phyloP scores from a whole-genome alignment of 2,797 vertebrate species.

The Philypnodon macrostomus region DNA sequence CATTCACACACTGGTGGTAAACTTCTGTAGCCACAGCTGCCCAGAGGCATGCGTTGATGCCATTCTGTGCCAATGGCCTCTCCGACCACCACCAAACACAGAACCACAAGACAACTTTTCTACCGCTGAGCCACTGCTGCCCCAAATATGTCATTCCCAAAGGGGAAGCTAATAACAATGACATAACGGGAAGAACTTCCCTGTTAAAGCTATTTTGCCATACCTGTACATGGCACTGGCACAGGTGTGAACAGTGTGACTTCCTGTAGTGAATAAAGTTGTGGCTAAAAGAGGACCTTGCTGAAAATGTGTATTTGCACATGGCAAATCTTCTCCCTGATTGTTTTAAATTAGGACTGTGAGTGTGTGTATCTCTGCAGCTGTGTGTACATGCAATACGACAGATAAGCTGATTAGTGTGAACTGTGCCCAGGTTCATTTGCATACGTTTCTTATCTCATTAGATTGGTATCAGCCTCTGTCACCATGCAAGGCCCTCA shows the following conservation, averaged over 20 bases:
- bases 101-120: too few relatives aligned
- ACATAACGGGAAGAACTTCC: too few relatives aligned
- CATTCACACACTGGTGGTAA: too few relatives aligned
- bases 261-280: conserved; percentile 2
- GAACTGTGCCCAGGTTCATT: conserved; percentile 81
- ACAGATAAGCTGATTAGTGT: conserved; percentile 83
- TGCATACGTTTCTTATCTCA: conserved; percentile 83
- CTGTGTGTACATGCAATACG: conserved; percentile 48
- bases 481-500: conserved; percentile 70
- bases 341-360: conserved; percentile 48
- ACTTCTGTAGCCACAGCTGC: too few relatives aligned
- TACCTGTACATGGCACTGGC: conserved; percentile 3
- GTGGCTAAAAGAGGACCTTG: conserved; percentile 21
- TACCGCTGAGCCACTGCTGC: too few relatives aligned
- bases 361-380: conserved; percentile 22
- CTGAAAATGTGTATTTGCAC: conserved; percentile 34
- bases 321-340: conserved; percentile 48
- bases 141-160: too few relatives aligned
- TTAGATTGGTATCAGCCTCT: conserved; percentile 80
- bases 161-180: too few relatives aligned
- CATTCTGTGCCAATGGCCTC: too few relatives aligned
- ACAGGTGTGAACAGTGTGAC: conserved; percentile 37
- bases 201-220: too few relatives aligned
- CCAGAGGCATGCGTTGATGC: too few relatives aligned
- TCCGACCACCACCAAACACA: too few relatives aligned